A percentile compares a stretch with the other conserved stretches of the same genome.
phyloP scores from a whole-genome alignment of 2,888 invertebrate genomes.

The Petrolisthes cinctipes region DNA sequence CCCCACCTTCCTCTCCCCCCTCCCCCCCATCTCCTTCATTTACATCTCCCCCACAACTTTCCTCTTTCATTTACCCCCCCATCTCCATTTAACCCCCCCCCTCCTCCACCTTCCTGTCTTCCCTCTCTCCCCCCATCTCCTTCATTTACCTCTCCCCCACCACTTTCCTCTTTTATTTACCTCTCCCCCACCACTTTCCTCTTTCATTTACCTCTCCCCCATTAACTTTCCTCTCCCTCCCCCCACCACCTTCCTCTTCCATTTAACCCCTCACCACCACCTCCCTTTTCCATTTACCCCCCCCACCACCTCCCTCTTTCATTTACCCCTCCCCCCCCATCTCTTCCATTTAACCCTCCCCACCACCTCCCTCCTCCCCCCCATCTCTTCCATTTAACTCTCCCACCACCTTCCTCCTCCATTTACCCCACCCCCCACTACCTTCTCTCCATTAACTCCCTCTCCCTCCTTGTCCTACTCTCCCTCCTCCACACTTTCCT shows the following conservation, averaged over 20 bases:
- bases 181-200: not conserved
- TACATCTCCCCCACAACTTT: too few relatives aligned
- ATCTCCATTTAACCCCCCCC: not conserved
- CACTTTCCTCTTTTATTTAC: not conserved
- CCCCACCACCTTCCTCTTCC: not conserved
- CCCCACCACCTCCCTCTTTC: too few relatives aligned
- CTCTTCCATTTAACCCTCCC: too few relatives aligned
- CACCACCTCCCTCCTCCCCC: too few relatives aligned
- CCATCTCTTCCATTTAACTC: too few relatives aligned
- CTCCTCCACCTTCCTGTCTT: not conserved
- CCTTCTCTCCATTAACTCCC: not conserved
- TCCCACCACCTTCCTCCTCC: not conserved
- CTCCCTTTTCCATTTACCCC: too few relatives aligned
- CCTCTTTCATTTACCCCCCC: not conserved
- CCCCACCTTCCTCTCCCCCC: too few relatives aligned
- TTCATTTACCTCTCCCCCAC: not conserved
- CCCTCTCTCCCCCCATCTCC: not conserved
- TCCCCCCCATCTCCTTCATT: too few relatives aligned
- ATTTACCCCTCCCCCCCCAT: too few relatives aligned
- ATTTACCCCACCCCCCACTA: not conserved
- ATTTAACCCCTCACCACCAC: too few relatives aligned
- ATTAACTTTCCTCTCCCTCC: not conserved
- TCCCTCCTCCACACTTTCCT: not conserved
- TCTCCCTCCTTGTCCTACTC: not conserved
- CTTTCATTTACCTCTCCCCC: not conserved